Conservation (phyloP, 2,888 invertebrate species). For the Brachycybe producta region DNA sequence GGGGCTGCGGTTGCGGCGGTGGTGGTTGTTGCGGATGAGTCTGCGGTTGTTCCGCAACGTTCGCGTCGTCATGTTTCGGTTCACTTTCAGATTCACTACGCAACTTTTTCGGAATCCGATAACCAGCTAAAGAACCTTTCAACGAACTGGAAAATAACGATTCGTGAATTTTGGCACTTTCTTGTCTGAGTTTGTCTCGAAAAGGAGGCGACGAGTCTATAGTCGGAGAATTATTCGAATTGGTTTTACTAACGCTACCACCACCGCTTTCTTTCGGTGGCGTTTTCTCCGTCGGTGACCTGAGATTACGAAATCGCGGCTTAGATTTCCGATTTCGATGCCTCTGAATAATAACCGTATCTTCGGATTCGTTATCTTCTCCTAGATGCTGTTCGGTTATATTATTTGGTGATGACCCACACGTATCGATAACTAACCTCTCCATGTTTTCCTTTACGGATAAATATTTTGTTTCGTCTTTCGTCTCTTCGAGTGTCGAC, state of each 20-base stretch:
- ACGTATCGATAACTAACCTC: background rate
- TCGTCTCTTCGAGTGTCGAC: background rate
- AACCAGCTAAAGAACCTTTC: slow-evolving; percentile 12
- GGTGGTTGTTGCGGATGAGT: background rate
- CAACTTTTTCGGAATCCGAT: slow-evolving; percentile 16
- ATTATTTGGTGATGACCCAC: background rate
- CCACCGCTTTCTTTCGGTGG: background rate
- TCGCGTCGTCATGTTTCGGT: background rate
- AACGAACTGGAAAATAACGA: slow-evolving; percentile 15
- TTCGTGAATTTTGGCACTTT: slow-evolving; percentile 17
- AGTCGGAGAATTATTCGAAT: no score
- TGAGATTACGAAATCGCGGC: background rate
- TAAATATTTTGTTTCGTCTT: background rate
- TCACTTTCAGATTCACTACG: slow-evolving; percentile 11
- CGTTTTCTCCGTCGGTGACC: slow-evolving; percentile 4
- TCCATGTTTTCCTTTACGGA: slow-evolving; percentile 9
- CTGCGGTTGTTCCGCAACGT: background rate
- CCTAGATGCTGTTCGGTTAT: background rate
- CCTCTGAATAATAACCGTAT: background rate
- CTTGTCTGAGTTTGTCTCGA: slow-evolving; percentile 15
- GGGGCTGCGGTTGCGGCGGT: background rate
- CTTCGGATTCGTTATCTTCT: background rate
- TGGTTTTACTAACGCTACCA: background rate
- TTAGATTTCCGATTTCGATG: background rate
- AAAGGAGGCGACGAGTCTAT: background rate